Evolutionary conservation across 2,797 vertebrate genomes (phyloP), one percentile per base, ranked within the genome.

Genomic region (Cyclura pinguis): DNA sequence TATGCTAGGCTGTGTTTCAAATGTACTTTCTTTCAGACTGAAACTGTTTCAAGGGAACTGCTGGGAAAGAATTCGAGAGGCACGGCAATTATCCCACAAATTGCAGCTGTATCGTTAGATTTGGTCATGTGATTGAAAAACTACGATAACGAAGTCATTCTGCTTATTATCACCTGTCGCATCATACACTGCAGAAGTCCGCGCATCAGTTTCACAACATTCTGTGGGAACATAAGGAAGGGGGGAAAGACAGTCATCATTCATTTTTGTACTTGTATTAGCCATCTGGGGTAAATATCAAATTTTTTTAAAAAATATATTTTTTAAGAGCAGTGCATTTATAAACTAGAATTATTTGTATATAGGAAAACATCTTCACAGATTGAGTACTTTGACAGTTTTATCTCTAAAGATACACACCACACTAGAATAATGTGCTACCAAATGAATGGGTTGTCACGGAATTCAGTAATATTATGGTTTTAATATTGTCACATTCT

Each of bases 151-250:
- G 35, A 76, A 42, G 22, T 47, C 47, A 80, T 64, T 13, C 42
- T 24, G 20, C 1, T 86, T 67, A 57, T 85, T 69, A 35, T 96
- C 97, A 99, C 99, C 98, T 99, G 99, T 97, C 99, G 98, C 98
- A 99, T 99, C 99, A 99, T 99, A 96, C 99, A 99, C 91, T 99
- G 99, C 22, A 99, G 96, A 67, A 99, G 98, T 6, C 99, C 99
- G 78, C 99, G 98, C 99, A 99, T 99, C 96, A 99, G 97, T 95
- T 99, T 99, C 94, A 99, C 99, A 89, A 99, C 99, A 2, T 98
- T 99, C 99, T 99, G 98, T 35, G 90, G 94, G 96, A 95, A 97
- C 52, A 96, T 93, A 95, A 93, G 18, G 16, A 92, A 12, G 62
- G 4, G 13, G 52, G 57, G 9, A 29, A n/a, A 89, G 0, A 20